Evolutionary conservation across 2,797 vertebrate genomes (phyloP).

Genomic region (Craterocephalus amniculus): DNA sequence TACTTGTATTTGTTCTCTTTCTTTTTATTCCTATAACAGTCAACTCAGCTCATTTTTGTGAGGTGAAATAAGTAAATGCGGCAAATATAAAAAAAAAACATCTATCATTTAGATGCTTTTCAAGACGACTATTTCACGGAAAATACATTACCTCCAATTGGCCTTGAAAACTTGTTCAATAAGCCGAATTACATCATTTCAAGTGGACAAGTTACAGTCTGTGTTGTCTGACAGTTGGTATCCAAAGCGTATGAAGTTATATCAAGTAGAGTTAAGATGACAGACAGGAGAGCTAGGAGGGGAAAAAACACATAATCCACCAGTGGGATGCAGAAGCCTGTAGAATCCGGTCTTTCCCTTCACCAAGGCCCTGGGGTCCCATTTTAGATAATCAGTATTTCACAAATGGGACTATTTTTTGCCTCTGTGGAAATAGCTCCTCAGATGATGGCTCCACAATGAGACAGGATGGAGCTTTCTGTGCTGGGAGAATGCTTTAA

Average conservation of each 20-base stretch:
- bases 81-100: constrained; percentile 48
- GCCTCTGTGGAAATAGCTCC: constrained; percentile 71
- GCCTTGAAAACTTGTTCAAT: constrained; percentile 60
- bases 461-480: constrained; percentile 71
- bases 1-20: constrained; percentile 44
- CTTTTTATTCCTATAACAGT: constrained; percentile 38
- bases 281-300: neutral
- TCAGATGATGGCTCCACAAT: constrained; percentile 77
- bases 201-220: constrained; percentile 50
- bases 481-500: constrained; percentile 73
- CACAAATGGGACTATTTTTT: constrained; percentile 77
- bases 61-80: constrained; percentile 26
- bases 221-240: constrained; percentile 45
- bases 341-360: constrained; percentile 65
- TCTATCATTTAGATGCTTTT: constrained; percentile 57
- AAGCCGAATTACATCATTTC: constrained; percentile 65
- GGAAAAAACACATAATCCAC: constrained; percentile 42
- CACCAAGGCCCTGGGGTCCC: constrained; percentile 64
- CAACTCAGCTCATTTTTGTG: constrained; percentile 49
- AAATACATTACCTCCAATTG: constrained; percentile 56
- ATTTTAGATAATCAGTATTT: constrained; percentile 77
- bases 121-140: constrained; percentile 60
- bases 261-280: constrained; percentile 42
- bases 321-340: constrained; percentile 61
- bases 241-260: constrained; percentile 45